These are phyloP conservation scores for Actenoides hombroni DNA, from an alignment of 2,113 vertebrate species.

Conservation along the genomic window DNA sequence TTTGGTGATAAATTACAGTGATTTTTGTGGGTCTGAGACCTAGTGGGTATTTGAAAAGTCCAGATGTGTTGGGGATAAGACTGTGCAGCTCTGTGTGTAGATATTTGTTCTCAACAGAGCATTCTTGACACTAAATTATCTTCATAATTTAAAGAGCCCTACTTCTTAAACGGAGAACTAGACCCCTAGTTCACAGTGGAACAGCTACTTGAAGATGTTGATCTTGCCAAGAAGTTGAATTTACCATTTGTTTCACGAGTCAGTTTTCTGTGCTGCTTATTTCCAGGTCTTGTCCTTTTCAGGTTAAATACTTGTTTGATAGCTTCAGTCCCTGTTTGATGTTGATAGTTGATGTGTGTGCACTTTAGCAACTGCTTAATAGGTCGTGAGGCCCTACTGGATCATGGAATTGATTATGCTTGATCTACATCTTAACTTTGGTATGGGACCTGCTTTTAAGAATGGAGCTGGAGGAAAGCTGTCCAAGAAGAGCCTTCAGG, in stretches of 20 bases:
- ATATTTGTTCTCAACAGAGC: not conserved
- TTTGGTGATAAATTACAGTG: not conserved
- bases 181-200: not conserved
- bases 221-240: not conserved
- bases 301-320: not conserved
- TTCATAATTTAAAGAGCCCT: not conserved
- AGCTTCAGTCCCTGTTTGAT: not conserved
- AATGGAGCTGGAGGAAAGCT: not conserved
- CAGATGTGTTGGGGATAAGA: not conserved
- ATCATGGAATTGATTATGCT: not conserved
- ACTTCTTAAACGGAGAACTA: not conserved
- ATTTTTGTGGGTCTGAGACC: not conserved
- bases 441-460: slow-evolving; percentile 11
- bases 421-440: not conserved
- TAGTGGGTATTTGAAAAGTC: not conserved
- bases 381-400: not conserved
- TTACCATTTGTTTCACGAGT: not conserved
- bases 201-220: not conserved
- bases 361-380: not conserved
- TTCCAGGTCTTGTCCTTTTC: not conserved
- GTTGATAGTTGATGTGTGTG: not conserved
- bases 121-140: not conserved
- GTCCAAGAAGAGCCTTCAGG: slow-evolving; percentile 20
- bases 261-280: not conserved
- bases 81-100: not conserved